phyloP scores from a whole-genome alignment of 2,797 vertebrate species.

The Hafferia zeledoni region DNA sequence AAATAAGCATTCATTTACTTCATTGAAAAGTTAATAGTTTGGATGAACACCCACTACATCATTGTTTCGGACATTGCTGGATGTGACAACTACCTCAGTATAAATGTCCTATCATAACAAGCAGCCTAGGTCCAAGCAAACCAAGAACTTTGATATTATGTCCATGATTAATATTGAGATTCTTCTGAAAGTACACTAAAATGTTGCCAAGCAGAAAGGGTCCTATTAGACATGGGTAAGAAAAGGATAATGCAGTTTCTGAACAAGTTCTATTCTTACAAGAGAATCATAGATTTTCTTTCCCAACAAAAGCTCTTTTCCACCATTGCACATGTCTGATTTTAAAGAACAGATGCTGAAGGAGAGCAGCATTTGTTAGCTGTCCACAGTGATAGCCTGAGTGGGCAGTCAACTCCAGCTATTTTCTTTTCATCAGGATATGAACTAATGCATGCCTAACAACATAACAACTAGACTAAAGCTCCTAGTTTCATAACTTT shows the following conservation, averaged over 20 bases:
- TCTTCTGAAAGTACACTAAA: not conserved
- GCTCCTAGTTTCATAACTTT: not conserved
- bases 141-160: not conserved
- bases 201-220: not conserved
- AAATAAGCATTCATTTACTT: not conserved
- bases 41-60: not conserved
- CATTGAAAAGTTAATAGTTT: not conserved
- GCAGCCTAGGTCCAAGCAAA: not conserved
- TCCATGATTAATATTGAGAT: not conserved
- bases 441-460: not conserved
- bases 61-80: not conserved
- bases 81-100: not conserved
- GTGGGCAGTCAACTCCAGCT: not conserved
- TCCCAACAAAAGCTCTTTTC: not conserved
- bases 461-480: not conserved
- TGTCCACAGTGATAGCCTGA: not conserved
- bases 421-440: not conserved
- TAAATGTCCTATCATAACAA: not conserved
- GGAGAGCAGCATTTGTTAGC: not conserved
- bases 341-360: not conserved
- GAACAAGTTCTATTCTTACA: not conserved
- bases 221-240: not conserved
- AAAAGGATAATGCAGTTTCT: not conserved
- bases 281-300: not conserved
- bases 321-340: accelerated